Percentiles rank a stretch among this genome's conserved stretches.
phyloP scores from a whole-genome alignment of 2,797 vertebrate genomes.

The Falco naumanni region DNA sequence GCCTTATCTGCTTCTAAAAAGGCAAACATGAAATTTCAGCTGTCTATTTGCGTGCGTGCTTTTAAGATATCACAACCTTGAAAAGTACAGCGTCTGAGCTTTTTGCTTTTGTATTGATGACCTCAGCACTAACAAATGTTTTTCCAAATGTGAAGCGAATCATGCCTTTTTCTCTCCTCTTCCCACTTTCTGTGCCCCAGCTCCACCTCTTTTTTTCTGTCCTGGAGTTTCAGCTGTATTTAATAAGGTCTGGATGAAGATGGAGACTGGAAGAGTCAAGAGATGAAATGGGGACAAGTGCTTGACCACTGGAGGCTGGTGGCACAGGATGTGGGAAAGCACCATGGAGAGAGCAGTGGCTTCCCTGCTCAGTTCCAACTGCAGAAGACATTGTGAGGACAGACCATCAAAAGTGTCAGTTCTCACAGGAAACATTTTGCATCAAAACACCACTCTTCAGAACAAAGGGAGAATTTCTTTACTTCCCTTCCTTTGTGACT shows the following conservation, averaged over 20 bases:
- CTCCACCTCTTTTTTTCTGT: background rate
- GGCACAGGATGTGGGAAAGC: background rate
- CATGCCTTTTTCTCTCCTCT: background rate
- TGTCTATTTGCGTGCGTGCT: slow-evolving; percentile 21
- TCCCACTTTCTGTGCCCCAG: background rate
- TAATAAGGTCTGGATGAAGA: background rate
- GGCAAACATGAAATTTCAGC: slow-evolving; percentile 37
- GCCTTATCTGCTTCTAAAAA: slow-evolving; percentile 67
- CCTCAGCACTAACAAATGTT: background rate
- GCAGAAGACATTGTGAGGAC: background rate
- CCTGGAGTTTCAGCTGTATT: background rate
- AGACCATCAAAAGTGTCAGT: background rate
- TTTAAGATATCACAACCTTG: slow-evolving; percentile 65
- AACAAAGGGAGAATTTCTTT: background rate
- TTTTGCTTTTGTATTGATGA: background rate
- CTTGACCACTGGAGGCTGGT: background rate
- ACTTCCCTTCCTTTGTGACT: background rate
- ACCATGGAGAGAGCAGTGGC: background rate
- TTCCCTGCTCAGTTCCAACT: background rate
- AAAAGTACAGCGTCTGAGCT: background rate
- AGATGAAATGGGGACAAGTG: background rate
- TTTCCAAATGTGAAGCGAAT: background rate
- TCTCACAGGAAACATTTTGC: background rate
- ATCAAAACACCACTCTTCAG: background rate
- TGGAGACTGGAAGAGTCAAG: background rate